A percentile compares a stretch with the other conserved stretches of the same genome.
These are phyloP conservation scores for Clanis bilineata DNA, from an alignment of 2,888 invertebrate genomes.

Conservation along the genomic window DNA sequence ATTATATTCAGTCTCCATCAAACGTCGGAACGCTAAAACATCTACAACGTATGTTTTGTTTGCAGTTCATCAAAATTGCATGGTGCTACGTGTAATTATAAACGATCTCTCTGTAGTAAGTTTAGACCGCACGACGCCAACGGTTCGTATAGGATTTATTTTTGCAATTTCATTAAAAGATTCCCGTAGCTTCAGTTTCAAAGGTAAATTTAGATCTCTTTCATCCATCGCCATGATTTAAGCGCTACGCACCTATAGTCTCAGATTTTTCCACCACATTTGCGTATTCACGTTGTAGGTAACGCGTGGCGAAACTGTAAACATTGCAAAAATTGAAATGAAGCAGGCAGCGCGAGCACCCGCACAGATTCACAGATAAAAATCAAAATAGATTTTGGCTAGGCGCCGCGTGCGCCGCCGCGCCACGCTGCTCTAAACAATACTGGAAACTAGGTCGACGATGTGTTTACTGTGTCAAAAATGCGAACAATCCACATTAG, in stretches of 20 bases:
- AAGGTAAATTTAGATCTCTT: not conserved
- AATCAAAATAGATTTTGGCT: slow-evolving; percentile 77
- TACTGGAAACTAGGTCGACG: slow-evolving; percentile 75
- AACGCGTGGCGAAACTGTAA: slow-evolving; percentile 45
- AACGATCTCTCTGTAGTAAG: too few species aligned
- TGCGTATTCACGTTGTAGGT: not conserved
- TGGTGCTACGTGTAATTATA: too few species aligned
- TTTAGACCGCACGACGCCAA: too few species aligned
- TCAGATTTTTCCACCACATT: not conserved
- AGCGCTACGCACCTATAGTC: not conserved
- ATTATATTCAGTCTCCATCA: too few species aligned
- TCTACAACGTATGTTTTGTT: too few species aligned
- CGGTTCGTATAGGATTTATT: too few species aligned
- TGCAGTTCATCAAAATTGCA: too few species aligned
- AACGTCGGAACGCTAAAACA: too few species aligned
- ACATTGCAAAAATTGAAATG: slow-evolving; percentile 68
- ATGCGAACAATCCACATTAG: slow-evolving; percentile 47
- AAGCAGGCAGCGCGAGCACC: slow-evolving; percentile 56
- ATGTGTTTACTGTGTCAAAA: slow-evolving; percentile 73
- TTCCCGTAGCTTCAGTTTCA: not conserved
- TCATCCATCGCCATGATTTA: not conserved
- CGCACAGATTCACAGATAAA: slow-evolving; percentile 74
- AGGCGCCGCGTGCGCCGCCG: slow-evolving; percentile 62
- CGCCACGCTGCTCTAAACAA: slow-evolving; percentile 60
- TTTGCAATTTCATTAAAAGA: not conserved